Conservation (phyloP, 2,113 vertebrate genomes). For the Calidris pygmaea region DNA sequence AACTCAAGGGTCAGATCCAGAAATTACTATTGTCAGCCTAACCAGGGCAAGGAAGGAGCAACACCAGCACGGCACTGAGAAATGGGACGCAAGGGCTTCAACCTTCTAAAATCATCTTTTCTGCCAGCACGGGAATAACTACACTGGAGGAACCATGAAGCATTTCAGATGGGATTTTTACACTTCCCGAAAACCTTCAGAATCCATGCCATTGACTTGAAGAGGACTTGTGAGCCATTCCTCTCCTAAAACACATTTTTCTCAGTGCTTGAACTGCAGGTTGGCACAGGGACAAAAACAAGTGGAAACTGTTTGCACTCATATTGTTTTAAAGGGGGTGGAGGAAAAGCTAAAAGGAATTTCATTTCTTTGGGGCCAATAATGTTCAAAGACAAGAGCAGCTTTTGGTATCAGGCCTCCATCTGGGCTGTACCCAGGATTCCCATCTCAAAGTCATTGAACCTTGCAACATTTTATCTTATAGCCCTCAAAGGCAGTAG, state of each 20-base stretch:
- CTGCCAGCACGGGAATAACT: not conserved
- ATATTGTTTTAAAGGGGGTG: not conserved
- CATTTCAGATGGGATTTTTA: not conserved
- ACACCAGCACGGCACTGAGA: not conserved
- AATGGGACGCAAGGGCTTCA: accelerated
- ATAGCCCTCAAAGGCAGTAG: slow-evolving; percentile 43
- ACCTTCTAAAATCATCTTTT: not conserved
- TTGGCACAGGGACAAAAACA: not conserved
- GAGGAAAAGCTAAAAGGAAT: not conserved
- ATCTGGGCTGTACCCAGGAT: slow-evolving; percentile 25
- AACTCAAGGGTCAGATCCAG: not conserved
- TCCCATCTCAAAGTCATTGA: slow-evolving; percentile 29
- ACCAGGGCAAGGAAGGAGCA: not conserved
- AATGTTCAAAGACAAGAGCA: slow-evolving; percentile 39
- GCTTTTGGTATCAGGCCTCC: slow-evolving; percentile 16
- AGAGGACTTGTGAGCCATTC: not conserved
- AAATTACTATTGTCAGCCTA: not conserved
- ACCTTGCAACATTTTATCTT: slow-evolving; percentile 16
- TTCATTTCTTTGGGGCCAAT: slow-evolving; percentile 9
- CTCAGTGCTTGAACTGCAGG: not conserved
- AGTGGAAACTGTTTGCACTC: not conserved
- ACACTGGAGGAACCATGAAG: not conserved
- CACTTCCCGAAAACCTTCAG: not conserved
- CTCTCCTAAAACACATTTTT: not conserved
- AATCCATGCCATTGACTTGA: not conserved